A percentile compares a stretch with the other conserved stretches of the same genome.
phyloP scores from a whole-genome alignment of 2,797 vertebrate genomes.

The Enteromius thamalakanensis region DNA sequence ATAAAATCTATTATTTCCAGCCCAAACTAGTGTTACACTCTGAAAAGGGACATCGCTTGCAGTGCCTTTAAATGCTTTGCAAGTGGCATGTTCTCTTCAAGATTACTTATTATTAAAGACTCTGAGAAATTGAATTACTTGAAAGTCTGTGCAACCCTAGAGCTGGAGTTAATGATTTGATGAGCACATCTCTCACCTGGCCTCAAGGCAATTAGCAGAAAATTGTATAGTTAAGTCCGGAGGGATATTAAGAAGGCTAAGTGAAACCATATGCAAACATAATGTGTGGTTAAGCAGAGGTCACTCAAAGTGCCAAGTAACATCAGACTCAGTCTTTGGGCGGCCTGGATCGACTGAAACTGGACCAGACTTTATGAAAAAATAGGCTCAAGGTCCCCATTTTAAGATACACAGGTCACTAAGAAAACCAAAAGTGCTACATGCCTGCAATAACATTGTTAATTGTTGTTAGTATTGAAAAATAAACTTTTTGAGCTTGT shows the following conservation, averaged over 20 bases:
- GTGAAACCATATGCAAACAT: conserved; percentile 31
- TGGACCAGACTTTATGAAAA: neutral
- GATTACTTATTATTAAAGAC: conserved; percentile 1
- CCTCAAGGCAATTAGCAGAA: conserved; percentile 36
- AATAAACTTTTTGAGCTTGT: conserved; percentile 24
- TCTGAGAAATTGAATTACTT: conserved; percentile 4
- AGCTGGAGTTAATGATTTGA: conserved; percentile 15
- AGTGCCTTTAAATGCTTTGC: neutral
- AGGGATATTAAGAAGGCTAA: conserved; percentile 13
- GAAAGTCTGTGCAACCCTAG: neutral
- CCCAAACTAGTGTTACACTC: neutral
- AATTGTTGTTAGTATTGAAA: conserved; percentile 19
- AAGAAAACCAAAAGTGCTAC: conserved; percentile 14
- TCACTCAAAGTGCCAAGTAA: neutral
- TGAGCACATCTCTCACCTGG: conserved; percentile 16
- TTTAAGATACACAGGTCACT: neutral
- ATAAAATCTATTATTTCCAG: neutral
- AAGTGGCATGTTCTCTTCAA: neutral
- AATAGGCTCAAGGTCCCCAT: neutral
- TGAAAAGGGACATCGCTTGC: neutral
- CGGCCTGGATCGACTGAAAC: neutral
- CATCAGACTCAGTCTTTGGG: neutral
- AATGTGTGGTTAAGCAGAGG: conserved; percentile 20
- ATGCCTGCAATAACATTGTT: conserved; percentile 24
- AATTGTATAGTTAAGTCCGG: conserved; percentile 19